These are phyloP conservation scores for Rhyacophila evoluta DNA, from an alignment of 2,888 invertebrate genomes.

Conservation along the genomic window DNA sequence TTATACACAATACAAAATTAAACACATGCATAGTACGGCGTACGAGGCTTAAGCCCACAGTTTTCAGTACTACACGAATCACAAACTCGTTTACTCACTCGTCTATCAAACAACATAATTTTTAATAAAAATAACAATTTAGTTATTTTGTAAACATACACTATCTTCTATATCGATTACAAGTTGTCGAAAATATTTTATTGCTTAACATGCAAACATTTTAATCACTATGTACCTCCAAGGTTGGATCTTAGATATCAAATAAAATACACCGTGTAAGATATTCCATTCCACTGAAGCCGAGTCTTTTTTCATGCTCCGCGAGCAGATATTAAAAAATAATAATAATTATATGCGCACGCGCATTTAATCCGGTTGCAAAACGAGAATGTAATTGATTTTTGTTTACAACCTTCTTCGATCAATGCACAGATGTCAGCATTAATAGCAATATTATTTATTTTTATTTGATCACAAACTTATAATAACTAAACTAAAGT, in stretches of 20 bases:
- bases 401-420: not conserved
- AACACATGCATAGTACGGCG: no score
- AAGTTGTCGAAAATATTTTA: not conserved
- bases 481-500: no score
- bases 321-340: not conserved
- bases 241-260: constrained; percentile 14
- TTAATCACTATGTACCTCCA: not conserved
- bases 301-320: not conserved
- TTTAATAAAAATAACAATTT: no score
- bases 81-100: no score
- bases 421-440: not conserved
- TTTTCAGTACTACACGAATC: no score
- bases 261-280: not conserved
- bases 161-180: not conserved
- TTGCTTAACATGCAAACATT: not conserved
- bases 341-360: not conserved
- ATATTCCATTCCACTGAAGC: not conserved
- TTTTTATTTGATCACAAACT: no score
- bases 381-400: not conserved
- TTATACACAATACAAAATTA: no score
- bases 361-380: not conserved
- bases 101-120: no score
- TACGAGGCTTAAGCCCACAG: no score
- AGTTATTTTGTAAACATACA: not conserved
- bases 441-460: not conserved